Percentiles rank a stretch among this genome's conserved stretches.
Evolutionary conservation across 1,140 invertebrate species (phyloP).

Genomic region (Drosophila virilis): DNA sequence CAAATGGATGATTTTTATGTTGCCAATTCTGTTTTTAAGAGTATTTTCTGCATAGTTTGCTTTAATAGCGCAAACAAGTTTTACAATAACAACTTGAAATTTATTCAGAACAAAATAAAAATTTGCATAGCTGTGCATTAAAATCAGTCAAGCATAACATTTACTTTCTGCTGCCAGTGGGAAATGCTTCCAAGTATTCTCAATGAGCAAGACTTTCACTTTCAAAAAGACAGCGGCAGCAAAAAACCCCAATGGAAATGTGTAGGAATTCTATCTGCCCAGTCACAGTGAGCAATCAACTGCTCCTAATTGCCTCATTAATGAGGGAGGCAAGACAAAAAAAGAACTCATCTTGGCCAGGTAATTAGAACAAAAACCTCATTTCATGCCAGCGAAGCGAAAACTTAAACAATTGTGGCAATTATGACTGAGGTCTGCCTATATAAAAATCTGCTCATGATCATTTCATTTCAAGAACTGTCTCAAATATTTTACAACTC

Average conservation of each 20-base stretch:
- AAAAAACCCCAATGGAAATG: neutral
- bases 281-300: conserved; percentile 47
- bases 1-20: neutral
- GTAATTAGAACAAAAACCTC: conserved; percentile 72
- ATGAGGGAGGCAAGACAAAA: conserved; percentile 8
- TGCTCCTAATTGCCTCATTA: conserved; percentile 64
- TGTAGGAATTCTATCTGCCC: conserved; percentile 6
- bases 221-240: conserved; percentile 4
- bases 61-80: neutral
- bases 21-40: neutral
- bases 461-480: conserved; percentile 12
- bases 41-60: neutral
- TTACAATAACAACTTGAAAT: neutral
- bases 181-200: neutral
- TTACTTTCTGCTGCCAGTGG: conserved; percentile 5
- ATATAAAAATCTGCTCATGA: neutral
- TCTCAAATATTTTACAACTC: conserved; percentile 20
- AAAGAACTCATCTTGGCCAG: conserved; percentile 27
- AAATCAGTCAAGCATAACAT: conserved; percentile 22
- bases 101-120: conserved; percentile 3
- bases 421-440: conserved; percentile 9
- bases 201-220: conserved; percentile 26
- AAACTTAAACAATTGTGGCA: conserved; percentile 34
- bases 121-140: conserved; percentile 20
- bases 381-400: conserved; percentile 44